phyloP scores from a whole-genome alignment of 2,888 invertebrate genomes.

The Acanthosepion pharaonis region DNA sequence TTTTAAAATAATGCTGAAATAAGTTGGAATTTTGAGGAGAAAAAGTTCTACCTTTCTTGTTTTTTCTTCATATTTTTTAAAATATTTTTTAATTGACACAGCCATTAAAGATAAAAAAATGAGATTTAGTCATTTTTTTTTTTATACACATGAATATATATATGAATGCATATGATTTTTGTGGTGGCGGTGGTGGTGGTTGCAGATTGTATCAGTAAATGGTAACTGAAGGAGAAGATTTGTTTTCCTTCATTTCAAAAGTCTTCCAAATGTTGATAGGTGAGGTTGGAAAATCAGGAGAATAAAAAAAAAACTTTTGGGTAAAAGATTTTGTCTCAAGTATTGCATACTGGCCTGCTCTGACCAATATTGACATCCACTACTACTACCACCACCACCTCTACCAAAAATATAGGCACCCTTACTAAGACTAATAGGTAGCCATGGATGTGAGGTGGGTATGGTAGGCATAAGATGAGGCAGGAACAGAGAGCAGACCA shows the following conservation, averaged over 20 bases:
- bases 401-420: conserved; percentile 23
- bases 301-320: not conserved
- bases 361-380: not conserved
- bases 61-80: not conserved
- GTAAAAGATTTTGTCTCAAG: conserved; percentile 8
- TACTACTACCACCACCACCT: not conserved
- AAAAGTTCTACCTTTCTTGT: not conserved
- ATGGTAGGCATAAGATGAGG: not conserved
- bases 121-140: not conserved
- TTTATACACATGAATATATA: conserved; percentile 17
- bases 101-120: conserved; percentile 33
- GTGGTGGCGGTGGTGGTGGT: not conserved
- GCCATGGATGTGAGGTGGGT: not conserved
- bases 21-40: not conserved
- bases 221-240: not conserved
- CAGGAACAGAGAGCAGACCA: conserved; percentile 22
- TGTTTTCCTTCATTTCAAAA: not conserved
- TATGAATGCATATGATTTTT: conserved; percentile 33
- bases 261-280: not conserved
- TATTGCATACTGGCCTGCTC: conserved; percentile 14
- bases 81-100: conserved; percentile 14
- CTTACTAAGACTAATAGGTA: not conserved
- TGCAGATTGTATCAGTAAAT: not conserved
- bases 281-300: not conserved
- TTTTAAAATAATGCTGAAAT: conserved; percentile 33